Conservation (phyloP, 2,113 vertebrate genomes). For the Probosciger aterrimus region DNA sequence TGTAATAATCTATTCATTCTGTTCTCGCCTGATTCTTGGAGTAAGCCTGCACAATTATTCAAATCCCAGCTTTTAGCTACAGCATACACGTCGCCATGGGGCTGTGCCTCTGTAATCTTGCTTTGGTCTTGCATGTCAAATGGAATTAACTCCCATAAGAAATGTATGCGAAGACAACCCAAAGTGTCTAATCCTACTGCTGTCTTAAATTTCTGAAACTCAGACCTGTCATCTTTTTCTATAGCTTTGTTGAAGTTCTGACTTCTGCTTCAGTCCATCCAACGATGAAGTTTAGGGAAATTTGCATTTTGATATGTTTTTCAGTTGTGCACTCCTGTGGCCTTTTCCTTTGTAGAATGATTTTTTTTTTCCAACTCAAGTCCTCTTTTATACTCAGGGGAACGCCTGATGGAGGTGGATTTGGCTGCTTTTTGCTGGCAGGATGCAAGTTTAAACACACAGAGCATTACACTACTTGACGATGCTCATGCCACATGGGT, state of each 20-base stretch:
- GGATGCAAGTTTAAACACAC: conserved; percentile 1
- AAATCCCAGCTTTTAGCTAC: conserved; percentile 99
- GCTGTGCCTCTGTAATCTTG: conserved; percentile 96
- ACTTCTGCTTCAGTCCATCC: conserved; percentile 76
- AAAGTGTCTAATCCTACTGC: conserved; percentile 96
- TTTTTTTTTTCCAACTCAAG: conserved; percentile 7
- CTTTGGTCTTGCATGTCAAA: conserved; percentile 99
- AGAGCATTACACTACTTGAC: not conserved
- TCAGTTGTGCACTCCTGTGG: conserved; percentile 64
- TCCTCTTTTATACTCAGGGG: conserved; percentile 39
- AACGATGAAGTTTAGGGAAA: conserved; percentile 77
- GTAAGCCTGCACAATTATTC: conserved; percentile 99
- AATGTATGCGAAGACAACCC: conserved; percentile 96
- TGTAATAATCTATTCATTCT: conserved; percentile 99
- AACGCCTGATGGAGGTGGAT: conserved; percentile 50
- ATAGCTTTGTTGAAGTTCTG: conserved; percentile 81
- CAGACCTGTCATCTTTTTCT: conserved; percentile 94
- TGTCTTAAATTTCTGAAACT: conserved; percentile 96
- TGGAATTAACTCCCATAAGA: conserved; percentile 99
- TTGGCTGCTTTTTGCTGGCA: not conserved
- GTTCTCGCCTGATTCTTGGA: conserved; percentile 94
- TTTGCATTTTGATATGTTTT: conserved; percentile 81
- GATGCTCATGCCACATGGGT: not conserved
- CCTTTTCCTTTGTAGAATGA: conserved; percentile 68
- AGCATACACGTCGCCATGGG: conserved; percentile 97